Conservation (phyloP, 2,113 vertebrate genomes). For the Apteryx owenii region DNA sequence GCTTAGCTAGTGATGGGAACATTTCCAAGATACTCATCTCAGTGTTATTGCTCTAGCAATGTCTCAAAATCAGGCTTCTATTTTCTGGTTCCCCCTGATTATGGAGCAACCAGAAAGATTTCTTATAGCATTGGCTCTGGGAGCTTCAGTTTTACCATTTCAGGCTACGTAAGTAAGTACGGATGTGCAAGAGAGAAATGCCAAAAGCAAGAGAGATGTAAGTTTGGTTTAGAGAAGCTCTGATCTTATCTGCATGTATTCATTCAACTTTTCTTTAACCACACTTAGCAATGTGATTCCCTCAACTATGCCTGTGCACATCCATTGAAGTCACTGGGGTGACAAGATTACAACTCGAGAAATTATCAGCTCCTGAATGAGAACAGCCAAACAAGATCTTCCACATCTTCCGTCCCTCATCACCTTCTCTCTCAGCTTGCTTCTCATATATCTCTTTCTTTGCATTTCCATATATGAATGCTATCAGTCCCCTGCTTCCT, state of each 20-base stretch:
- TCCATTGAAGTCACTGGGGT: neutral
- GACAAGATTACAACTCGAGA: neutral
- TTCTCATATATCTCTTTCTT: neutral
- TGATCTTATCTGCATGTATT: neutral
- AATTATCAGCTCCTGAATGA: neutral
- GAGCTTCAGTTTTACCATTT: neutral
- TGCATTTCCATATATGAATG: neutral
- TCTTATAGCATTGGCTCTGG: neutral
- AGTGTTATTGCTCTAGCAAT: neutral
- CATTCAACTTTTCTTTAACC: neutral
- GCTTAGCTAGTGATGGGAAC: neutral
- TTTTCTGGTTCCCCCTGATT: neutral
- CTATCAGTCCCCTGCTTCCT: neutral
- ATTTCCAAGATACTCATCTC: neutral
- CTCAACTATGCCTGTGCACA: neutral
- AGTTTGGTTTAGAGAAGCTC: neutral
- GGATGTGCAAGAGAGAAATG: neutral
- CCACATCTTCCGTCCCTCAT: neutral
- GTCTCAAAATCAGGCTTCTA: neutral
- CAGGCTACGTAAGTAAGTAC: neutral
- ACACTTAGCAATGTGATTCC: neutral
- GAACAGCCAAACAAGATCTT: neutral
- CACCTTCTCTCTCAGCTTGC: neutral
- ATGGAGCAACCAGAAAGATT: neutral
- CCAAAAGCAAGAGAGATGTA: neutral